Evolutionary conservation across 2,797 vertebrate species (phyloP).

Genomic region (Sebastes iracundus): DNA sequence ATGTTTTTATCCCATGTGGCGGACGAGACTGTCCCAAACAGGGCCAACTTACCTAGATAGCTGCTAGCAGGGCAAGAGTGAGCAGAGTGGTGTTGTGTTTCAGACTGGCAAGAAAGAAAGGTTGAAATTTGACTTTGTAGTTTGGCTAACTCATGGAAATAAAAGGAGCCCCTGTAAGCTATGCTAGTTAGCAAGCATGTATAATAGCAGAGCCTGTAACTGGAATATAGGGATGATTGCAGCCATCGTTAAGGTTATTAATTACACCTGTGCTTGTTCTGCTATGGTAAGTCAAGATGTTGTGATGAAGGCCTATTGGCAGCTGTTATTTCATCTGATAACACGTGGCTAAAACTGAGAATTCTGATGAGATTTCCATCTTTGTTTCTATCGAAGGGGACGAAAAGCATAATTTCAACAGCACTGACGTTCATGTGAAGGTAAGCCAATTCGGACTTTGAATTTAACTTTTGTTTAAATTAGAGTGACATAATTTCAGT

Average conservation of each 20-base stretch:
- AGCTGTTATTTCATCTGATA: too few relatives aligned
- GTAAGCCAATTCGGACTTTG: neutral
- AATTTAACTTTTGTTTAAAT: neutral
- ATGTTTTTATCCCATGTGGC: neutral
- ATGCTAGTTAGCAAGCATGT: neutral
- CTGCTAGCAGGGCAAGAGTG: neutral
- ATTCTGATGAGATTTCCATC: neutral
- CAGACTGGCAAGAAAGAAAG: neutral
- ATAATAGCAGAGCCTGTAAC: neutral
- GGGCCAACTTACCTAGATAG: neutral
- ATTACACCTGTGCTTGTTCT: neutral
- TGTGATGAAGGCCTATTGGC: neutral
- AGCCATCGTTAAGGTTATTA: neutral
- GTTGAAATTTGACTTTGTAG: neutral
- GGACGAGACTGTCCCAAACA: neutral
- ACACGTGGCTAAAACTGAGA: neutral
- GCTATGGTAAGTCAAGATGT: neutral
- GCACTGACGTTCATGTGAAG: neutral
- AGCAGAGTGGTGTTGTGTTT: too few relatives aligned
- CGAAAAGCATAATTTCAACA: neutral
- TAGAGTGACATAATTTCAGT: neutral
- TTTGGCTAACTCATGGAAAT: neutral
- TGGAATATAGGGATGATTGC: neutral
- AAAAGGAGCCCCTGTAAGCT: neutral
- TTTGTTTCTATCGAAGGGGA: neutral